Conservation (phyloP, 2,113 vertebrate genomes). For the Arizona elegans region DNA sequence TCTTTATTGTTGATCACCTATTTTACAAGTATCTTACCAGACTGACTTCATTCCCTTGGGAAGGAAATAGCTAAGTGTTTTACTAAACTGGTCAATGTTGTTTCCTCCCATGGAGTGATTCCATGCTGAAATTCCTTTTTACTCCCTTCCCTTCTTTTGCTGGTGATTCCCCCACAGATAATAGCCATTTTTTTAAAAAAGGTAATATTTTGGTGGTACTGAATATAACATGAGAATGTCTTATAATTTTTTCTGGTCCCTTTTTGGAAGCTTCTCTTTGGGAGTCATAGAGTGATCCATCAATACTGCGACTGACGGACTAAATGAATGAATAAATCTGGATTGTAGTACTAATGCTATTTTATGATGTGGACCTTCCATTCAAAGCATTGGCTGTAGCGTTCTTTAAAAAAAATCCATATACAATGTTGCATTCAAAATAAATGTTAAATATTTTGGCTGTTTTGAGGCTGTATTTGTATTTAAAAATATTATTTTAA, state of each 20-base stretch:
- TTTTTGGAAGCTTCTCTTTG: not conserved
- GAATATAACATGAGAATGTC: not conserved
- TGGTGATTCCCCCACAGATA: too few species aligned
- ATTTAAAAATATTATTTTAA: conserved; percentile 8
- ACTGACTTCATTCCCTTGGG: not conserved
- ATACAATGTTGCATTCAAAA: not conserved
- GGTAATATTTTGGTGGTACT: not conserved
- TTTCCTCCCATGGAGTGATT: not conserved
- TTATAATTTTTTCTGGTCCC: not conserved
- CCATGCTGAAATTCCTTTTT: not conserved
- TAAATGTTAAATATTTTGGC: not conserved
- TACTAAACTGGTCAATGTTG: not conserved
- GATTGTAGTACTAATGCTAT: not conserved
- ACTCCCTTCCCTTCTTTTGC: too few species aligned
- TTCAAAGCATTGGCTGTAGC: not conserved
- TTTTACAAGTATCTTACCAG: not conserved
- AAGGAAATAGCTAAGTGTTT: not conserved
- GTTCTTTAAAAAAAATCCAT: not conserved
- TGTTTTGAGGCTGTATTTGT: not conserved
- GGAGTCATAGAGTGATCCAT: not conserved
- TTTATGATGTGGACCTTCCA: not conserved
- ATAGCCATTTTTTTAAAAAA: not conserved
- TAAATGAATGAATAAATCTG: not conserved
- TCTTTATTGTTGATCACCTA: not conserved
- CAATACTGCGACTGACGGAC: not conserved